Conservation (phyloP, 2,888 invertebrate species). For the Tortricodes alternella region DNA sequence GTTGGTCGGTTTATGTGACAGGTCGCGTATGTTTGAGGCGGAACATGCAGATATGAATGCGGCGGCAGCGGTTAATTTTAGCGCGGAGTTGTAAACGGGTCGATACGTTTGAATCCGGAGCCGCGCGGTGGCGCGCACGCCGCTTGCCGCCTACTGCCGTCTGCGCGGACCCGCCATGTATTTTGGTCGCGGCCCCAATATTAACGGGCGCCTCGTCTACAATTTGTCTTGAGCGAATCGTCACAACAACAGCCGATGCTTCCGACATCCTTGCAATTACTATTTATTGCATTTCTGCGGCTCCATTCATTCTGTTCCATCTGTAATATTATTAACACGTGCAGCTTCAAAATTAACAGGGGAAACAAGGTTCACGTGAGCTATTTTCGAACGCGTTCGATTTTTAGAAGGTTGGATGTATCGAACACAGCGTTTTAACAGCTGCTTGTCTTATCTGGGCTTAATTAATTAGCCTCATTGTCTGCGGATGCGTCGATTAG, state of each 20-base stretch:
- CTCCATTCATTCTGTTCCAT: slow-evolving; percentile 40
- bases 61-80: slow-evolving; percentile 79
- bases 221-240: slow-evolving; percentile 77
- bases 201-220: slow-evolving; percentile 73
- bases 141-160: slow-evolving; percentile 78
- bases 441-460: slow-evolving; percentile 8
- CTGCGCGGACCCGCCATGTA: slow-evolving; percentile 70
- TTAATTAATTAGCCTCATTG: slow-evolving; percentile 8
- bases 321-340: slow-evolving; percentile 10
- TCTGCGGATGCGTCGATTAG: slow-evolving; percentile 5
- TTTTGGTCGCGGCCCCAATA: slow-evolving; percentile 81
- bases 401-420: slow-evolving; percentile 19
- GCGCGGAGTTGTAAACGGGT: slow-evolving; percentile 68
- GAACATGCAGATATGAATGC: slow-evolving; percentile 75
- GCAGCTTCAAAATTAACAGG: slow-evolving; percentile 8
- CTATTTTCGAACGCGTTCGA: slow-evolving; percentile 22
- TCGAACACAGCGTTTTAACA: slow-evolving; percentile 13
- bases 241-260: slow-evolving; percentile 69
- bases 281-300: slow-evolving; percentile 45
- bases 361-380: slow-evolving; percentile 10
- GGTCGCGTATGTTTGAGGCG: slow-evolving; percentile 68
- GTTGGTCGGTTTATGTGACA: slow-evolving; percentile 51
- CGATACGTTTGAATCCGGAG: slow-evolving; percentile 64
- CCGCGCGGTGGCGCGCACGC: slow-evolving; percentile 72
- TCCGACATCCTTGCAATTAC: slow-evolving; percentile 63